Base-by-base conservation (phyloP, 53 echinoderm and acorn worm genomes). In the Paracentrotus lividus region DNA sequence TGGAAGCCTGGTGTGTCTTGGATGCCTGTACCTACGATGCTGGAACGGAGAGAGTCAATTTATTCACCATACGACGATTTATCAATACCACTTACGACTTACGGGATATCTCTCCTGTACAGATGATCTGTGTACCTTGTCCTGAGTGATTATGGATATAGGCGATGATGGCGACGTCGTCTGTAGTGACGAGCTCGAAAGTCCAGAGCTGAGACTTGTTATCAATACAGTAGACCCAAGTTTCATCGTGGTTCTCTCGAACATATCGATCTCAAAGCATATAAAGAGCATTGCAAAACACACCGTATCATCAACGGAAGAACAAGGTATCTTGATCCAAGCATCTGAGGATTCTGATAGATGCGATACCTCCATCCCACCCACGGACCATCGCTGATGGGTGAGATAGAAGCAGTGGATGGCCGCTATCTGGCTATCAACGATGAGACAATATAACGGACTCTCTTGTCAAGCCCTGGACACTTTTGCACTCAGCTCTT, bases 1-100 rank as follows among this genome's bases (percentile, higher is more conserved):
- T 26, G 24, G 92, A 92, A 43, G 81, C 92, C 14, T 92, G 92
- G 92, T 2, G 78, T 56, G 92, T 92, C 81, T 38, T 92, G 7
- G 92, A 81, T 23, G 92, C 92, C 8, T 29, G 77, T 1, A 78
- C 58, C 10, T 33, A 56, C 12, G 59, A 53, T 33, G 12, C 14
- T 3, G 2, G 26, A 7, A 8, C 55, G 9, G 14, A 3, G n/a
- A 0, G 14, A 24, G 7, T 57, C 40, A 36, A 42, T 78, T 4
- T 81, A n/a, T n/a, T n/a, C n/a, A n/a, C n/a, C n/a, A n/a, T n/a
- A n/a, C 23, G 0, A 31, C 13, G n/a, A n/a, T 92, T 92, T 42
- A 78, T 92, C 8, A n/a, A 9, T 0, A 42, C 36, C 0, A 42
- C 54, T 0, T 92, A 92, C 81, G 23, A 2, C 3, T 38, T 77